A percentile compares a stretch with the other conserved stretches of the same genome.
Evolutionary conservation across 2,113 vertebrate genomes (phyloP).

Genomic region (Mustela lutreola): DNA sequence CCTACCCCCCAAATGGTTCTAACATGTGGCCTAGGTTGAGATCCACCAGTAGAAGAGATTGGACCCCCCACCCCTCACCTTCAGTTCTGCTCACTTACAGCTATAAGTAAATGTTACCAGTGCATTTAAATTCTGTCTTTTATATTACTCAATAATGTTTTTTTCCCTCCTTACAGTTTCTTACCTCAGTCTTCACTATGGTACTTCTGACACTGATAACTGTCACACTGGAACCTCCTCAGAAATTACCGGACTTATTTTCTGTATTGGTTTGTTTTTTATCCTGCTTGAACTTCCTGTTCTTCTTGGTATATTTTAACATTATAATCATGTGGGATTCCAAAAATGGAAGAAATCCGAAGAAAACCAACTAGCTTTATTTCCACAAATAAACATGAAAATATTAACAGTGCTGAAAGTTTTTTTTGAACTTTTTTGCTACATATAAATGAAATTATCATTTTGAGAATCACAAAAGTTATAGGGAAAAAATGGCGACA

Average conservation of each 20-base stretch:
- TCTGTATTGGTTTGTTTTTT: constrained; percentile 91
- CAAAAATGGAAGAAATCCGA: constrained; percentile 87
- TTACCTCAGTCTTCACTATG: constrained; percentile 90
- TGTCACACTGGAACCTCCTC: constrained; percentile 88
- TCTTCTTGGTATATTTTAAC: constrained; percentile 93
- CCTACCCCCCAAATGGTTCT: background rate
- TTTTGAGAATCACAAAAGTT: constrained; percentile 36
- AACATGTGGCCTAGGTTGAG: background rate
- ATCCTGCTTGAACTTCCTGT: constrained; percentile 93
- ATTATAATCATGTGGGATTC: constrained; percentile 91
- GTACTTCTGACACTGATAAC: constrained; percentile 88
- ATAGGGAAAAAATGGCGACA: background rate
- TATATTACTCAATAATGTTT: background rate
- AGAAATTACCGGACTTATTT: constrained; percentile 93
- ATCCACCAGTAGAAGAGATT: background rate
- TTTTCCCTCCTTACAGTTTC: constrained; percentile 89
- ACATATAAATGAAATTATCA: background rate
- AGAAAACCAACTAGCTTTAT: constrained; percentile 91
- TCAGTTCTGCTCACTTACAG: background rate
- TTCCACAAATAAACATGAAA: background rate
- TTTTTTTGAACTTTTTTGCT: constrained; percentile 44
- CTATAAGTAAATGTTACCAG: background rate
- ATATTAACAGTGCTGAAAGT: constrained; percentile 2
- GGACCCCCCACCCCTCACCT: background rate
- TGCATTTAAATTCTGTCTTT: background rate